Conservation (phyloP, 1,140 invertebrate species). For the Drosophila jambulina region DNA sequence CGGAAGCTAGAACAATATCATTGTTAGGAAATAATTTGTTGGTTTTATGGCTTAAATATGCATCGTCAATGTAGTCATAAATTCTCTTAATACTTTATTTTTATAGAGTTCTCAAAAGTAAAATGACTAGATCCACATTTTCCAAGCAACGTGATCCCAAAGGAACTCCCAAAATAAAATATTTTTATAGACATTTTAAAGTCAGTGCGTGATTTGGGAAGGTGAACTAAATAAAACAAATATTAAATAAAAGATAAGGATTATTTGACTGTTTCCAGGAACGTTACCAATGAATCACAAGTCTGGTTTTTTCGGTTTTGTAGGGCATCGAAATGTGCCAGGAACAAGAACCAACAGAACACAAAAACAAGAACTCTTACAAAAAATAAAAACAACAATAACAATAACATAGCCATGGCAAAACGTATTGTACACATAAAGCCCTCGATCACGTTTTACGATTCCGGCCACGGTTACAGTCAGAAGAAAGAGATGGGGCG, state of each 20-base stretch:
- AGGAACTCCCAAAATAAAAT: constrained; percentile 2
- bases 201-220: not conserved
- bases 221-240: not conserved
- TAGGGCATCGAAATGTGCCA: constrained; percentile 54
- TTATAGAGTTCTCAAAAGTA: not conserved
- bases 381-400: constrained; percentile 36
- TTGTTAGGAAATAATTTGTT: not conserved
- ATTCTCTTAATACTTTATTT: not conserved
- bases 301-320: constrained; percentile 2
- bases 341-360: constrained; percentile 40
- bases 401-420: constrained; percentile 53
- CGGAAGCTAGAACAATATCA: too few species aligned
- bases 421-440: constrained; percentile 73
- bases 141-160: not conserved
- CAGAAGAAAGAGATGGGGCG: constrained; percentile 37
- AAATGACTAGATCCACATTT: not conserved
- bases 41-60: not conserved
- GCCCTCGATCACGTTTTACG: constrained; percentile 82
- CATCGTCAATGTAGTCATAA: not conserved
- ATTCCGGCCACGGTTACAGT: constrained; percentile 75
- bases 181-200: not conserved
- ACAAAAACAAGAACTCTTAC: constrained; percentile 18
- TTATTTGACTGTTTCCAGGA: not conserved
- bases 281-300: constrained; percentile 13
- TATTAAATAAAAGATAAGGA: not conserved